A percentile compares a stretch with the other conserved stretches of the same genome.
Conservation (phyloP, 2,888 invertebrate genomes). For the Eristalinus aeneus region DNA sequence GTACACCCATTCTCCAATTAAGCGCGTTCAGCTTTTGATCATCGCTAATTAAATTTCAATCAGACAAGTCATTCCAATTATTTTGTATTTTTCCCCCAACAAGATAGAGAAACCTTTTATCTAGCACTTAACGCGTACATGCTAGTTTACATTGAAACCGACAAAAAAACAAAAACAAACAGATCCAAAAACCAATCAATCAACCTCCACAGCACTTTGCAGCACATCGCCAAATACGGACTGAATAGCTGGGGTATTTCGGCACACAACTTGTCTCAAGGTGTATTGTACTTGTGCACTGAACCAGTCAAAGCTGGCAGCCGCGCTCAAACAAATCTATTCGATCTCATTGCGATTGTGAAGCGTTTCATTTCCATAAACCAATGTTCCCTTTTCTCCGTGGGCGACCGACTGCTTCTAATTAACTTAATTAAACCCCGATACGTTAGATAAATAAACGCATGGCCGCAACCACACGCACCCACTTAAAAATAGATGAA, state of each 20-base stretch:
- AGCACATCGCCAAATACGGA: slow-evolving; percentile 28
- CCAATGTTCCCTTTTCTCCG: neutral
- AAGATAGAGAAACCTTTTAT: neutral
- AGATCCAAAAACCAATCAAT: slow-evolving; percentile 25
- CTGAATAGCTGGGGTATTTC: neutral
- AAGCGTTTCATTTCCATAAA: neutral
- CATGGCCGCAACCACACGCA: slow-evolving; percentile 23
- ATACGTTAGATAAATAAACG: slow-evolving; percentile 22
- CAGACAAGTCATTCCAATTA: neutral
- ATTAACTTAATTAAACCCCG: slow-evolving; percentile 55
- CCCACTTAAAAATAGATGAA: slow-evolving; percentile 32
- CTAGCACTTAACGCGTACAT: slow-evolving; percentile 4
- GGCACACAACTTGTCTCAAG: slow-evolving; percentile 30
- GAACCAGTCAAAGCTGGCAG: slow-evolving; percentile 30
- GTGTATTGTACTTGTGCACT: slow-evolving; percentile 20
- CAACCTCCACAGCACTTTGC: slow-evolving; percentile 3
- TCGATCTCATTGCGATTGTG: neutral
- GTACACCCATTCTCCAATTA: neutral
- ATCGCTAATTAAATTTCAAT: neutral
- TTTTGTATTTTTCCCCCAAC: neutral
- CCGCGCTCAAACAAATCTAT: neutral
- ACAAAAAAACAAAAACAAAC: neutral
- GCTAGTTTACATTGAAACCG: slow-evolving; percentile 17
- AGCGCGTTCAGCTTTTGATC: neutral
- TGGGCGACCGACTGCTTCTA: slow-evolving; percentile 38